Conservation (phyloP, 2,113 vertebrate species). For the Salminus brasiliensis region DNA sequence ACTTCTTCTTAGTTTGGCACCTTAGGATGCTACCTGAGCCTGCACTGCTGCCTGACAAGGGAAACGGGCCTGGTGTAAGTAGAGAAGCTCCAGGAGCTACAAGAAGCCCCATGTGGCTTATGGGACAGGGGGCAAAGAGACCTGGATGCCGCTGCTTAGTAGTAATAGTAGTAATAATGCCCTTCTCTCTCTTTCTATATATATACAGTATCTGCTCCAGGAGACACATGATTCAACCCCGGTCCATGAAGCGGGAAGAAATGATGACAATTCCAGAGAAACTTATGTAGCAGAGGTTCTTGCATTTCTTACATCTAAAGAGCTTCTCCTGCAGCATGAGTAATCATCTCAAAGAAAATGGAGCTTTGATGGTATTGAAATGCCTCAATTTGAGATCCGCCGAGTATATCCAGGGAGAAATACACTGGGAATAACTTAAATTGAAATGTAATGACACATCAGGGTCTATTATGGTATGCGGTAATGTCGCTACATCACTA, state of each 20-base stretch:
- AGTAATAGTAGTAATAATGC: not conserved
- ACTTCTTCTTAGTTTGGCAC: slow-evolving; percentile 39
- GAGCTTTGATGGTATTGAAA: not conserved
- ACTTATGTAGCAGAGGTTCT: not conserved
- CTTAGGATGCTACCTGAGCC: slow-evolving; percentile 32
- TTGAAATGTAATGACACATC: slow-evolving; percentile 20
- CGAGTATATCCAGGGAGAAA: slow-evolving; percentile 7
- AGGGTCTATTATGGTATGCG: not conserved
- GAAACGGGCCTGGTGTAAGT: not conserved
- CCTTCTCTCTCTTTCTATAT: too few relatives aligned
- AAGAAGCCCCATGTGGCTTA: not conserved
- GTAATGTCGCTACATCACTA: slow-evolving; percentile 9
- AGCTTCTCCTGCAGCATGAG: not conserved
- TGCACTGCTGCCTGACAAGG: slow-evolving; percentile 11
- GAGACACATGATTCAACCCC: not conserved
- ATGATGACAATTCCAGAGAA: not conserved
- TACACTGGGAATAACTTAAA: slow-evolving; percentile 50
- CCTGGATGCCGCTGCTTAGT: not conserved
- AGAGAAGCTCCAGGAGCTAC: not conserved
- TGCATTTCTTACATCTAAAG: not conserved
- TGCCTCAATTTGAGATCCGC: not conserved
- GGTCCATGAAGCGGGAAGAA: not conserved
- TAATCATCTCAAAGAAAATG: not conserved
- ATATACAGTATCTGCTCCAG: not conserved
- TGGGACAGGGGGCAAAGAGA: too few relatives aligned